Base-by-base conservation (phyloP, 2,797 vertebrate species). In the Cynodonichthys magdalenae region DNA sequence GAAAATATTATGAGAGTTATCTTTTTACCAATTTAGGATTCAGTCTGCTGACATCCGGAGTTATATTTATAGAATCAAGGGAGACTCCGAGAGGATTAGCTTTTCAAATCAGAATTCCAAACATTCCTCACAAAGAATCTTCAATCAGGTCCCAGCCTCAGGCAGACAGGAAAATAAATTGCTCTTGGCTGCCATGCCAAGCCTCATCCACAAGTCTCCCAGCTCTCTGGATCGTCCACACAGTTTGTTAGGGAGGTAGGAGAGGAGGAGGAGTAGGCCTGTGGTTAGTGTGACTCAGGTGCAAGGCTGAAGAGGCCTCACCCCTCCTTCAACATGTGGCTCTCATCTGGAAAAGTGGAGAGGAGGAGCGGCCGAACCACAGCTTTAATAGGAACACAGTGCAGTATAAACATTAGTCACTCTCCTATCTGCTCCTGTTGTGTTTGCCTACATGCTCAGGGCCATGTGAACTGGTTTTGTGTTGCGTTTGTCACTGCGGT, bases 41-140 rank as follows among this genome's bases (percentile, higher is more conserved):
- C n/a, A 42, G 44, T 45, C 45, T 46, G 28, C 15, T 14, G 44
- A 66, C 46, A 55, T 56, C 14, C 58, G n/a, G 52, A 82, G 42
- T 54, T 54, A 48, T 51, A 53, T 79, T 71, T 66, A 29, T 67
- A 61, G 50, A 63, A 66, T 66, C 42, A 24, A 65, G 44, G 45
- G n/a, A 19, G 44, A 76, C 55, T 45, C 42, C 0, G 49, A 49
- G 66, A 67, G 69, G 70, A 84, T 84, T 77, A 60, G 11, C 54
- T 77, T 80, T 83, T 78, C 46, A 72, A 80, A 83, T 83, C 75
- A 47, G 82, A 63, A 91, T 93, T 92, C 88, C 84, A 81, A 78
- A 82, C 89, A 93, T 94, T 93, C 88, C 83, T 79, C 59, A 68
- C 69, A 53, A 83, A 87, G 87, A 92, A 89, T 91, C 86, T 89